A percentile compares a stretch with the other conserved stretches of the same genome.
Evolutionary conservation across 2,113 vertebrate genomes (phyloP).

Genomic region (Alces alces): DNA sequence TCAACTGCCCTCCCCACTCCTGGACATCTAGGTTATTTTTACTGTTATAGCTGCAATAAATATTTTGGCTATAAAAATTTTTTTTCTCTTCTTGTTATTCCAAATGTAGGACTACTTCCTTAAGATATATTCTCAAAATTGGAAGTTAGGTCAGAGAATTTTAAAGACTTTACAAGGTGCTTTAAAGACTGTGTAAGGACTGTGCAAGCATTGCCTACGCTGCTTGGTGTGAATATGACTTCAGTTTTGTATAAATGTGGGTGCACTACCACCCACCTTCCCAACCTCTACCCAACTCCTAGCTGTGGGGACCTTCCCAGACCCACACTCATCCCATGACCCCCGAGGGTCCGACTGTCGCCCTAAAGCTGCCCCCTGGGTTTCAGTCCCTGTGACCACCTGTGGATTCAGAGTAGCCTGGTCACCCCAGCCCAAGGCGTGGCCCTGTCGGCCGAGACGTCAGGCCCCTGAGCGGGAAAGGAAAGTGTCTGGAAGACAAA

Average conservation of each 20-base stretch:
- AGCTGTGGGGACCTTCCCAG: not conserved
- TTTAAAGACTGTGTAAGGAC: not conserved
- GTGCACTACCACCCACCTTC: not conserved
- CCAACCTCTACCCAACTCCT: not conserved
- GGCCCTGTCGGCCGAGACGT: not conserved
- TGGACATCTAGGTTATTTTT: not conserved
- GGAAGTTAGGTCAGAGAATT: not conserved
- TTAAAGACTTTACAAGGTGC: not conserved
- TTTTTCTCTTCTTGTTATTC: not conserved
- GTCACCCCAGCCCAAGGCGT: rapidly evolving
- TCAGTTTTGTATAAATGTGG: not conserved
- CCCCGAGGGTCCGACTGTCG: not conserved
- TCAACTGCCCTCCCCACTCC: not conserved
- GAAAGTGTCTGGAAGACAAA: slow-evolving; percentile 26
- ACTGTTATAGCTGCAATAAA: not conserved
- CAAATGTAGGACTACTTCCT: not conserved
- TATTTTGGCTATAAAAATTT: not conserved
- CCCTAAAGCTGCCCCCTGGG: rapidly evolving
- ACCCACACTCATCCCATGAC: rapidly evolving
- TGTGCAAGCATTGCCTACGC: not conserved
- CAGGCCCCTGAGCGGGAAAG: not conserved
- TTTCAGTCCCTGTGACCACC: not conserved
- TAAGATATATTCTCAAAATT: not conserved
- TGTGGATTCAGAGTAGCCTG: not conserved
- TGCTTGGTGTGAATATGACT: not conserved